Evolutionary conservation across 2,113 vertebrate species (phyloP).

Genomic region (zebrafish (Danio rerio)): DNA sequence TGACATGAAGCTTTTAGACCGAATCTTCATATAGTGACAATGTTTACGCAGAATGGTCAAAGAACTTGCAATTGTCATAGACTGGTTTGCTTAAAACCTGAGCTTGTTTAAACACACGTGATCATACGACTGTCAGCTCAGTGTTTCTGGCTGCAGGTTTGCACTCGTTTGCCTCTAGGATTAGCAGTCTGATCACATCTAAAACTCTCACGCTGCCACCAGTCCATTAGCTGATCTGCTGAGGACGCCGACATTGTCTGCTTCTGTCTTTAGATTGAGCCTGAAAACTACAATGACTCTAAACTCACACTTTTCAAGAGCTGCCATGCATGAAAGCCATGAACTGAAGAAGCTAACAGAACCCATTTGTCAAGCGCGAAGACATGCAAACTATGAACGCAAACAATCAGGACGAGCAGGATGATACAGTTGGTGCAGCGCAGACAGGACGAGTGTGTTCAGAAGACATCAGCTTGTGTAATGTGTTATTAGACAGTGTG

Average conservation of each 20-base stretch:
- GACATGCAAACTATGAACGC: neutral
- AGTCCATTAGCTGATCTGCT: neutral
- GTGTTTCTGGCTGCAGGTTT: neutral
- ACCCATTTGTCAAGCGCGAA: neutral
- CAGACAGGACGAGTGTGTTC: neutral
- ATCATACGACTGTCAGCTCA: neutral
- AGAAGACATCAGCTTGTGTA: slow-evolving; percentile 2
- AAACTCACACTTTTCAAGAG: neutral
- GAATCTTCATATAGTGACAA: too few relatives aligned
- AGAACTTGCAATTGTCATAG: neutral
- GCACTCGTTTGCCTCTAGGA: neutral
- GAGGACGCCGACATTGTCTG: neutral
- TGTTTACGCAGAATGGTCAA: too few relatives aligned
- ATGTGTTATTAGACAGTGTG: slow-evolving; percentile 50
- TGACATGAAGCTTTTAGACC: too few relatives aligned
- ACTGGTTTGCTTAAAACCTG: neutral
- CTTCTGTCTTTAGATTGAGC: neutral
- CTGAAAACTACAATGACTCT: neutral
- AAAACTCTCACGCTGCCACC: neutral
- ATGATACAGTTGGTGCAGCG: neutral
- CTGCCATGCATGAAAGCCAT: slow-evolving; percentile 3
- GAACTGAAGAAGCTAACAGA: slow-evolving; percentile 2
- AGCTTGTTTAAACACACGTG: neutral
- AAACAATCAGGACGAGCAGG: neutral
- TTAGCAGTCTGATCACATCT: neutral